These are phyloP conservation scores for Drosophila nebulosa DNA, from an alignment of 1,140 invertebrate species.

Conservation along the genomic window DNA sequence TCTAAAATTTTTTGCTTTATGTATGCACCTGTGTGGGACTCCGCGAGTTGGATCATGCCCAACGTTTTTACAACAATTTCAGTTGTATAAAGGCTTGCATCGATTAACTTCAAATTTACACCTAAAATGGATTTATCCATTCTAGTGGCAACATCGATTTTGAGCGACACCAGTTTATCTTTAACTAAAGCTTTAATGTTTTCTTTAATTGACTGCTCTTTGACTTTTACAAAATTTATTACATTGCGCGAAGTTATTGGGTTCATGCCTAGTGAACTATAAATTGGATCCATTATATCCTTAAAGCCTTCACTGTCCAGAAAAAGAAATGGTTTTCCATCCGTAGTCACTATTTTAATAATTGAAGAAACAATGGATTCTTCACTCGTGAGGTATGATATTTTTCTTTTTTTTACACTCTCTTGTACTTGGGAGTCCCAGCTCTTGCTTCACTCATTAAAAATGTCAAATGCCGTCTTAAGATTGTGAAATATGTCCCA, in stretches of 20 bases:
- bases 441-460: not conserved
- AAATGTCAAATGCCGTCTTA: not conserved
- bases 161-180: slow-evolving; percentile 5
- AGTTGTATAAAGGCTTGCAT: not conserved
- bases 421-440: not conserved
- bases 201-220: slow-evolving; percentile 6
- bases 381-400: slow-evolving; percentile 8
- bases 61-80: slow-evolving; percentile 26
- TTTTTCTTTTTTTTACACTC: not conserved
- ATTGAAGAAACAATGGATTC: slow-evolving; percentile 3
- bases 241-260: slow-evolving; percentile 10
- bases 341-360: slow-evolving; percentile 20
- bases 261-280: slow-evolving; percentile 1
- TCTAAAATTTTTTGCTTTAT: slow-evolving; percentile 3
- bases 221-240: slow-evolving; percentile 1
- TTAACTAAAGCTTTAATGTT: slow-evolving; percentile 16
- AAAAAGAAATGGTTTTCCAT: slow-evolving; percentile 8
- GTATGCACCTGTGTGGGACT: not conserved
- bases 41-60: slow-evolving; percentile 10
- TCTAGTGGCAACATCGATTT: slow-evolving; percentile 26
- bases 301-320: slow-evolving; percentile 8
- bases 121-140: slow-evolving; percentile 19
- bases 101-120: slow-evolving; percentile 28
- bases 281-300: slow-evolving; percentile 17
- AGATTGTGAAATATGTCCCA: not conserved